Base-by-base conservation (phyloP, 2,888 invertebrate species). In the Xiphydria camelus region DNA sequence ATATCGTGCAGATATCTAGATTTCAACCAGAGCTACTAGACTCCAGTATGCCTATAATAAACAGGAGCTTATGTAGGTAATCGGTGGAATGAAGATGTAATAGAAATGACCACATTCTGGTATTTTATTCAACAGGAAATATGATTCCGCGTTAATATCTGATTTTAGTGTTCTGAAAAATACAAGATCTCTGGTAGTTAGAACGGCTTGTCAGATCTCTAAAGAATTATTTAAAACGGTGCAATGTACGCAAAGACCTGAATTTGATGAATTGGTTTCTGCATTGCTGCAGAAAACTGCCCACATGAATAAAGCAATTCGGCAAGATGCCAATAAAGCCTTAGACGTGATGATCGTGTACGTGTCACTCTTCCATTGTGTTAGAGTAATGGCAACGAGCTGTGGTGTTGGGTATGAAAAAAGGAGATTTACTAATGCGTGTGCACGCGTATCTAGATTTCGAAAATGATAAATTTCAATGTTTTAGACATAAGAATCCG, bases 401-500 rank as follows among this genome's bases (percentile, higher is more conserved):
- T 41, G 48, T 4, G 51, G 49, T 7, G 47, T 47, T 23, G 40
- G 53, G 53, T 52, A 45, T 41, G 29, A 29, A 7, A 2, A 7
- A 4, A 14, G 15, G 15, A 29, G 12, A 29, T n/a, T 14, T 29
- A 29, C 12, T 29, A 3, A 1, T 7, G 6, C 5, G 12, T 23
- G 12, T 14, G 12, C 1, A 14, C 12, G 9, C 9, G 12, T 4
- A 2, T 5, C 15, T 7, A 14, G 7, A 12, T 29, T n/a, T 14
- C 6, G 3, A 12, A 29, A 9, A 29, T 12, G 9, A 29, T 3
- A 14, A 4, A 29, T 12, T 29, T 29, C n/a, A n/a, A n/a, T n/a
- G n/a, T n/a, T 39, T 12, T 25, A 59, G 60, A 3, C 51, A 57
- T 34, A 60, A 59, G 41, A 60, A 59, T 47, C 55, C 57, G 1